Evolutionary conservation across 2,797 vertebrate genomes (phyloP), one percentile per base, ranked within the genome.

Genomic region (Coregonus ussuriensis): DNA sequence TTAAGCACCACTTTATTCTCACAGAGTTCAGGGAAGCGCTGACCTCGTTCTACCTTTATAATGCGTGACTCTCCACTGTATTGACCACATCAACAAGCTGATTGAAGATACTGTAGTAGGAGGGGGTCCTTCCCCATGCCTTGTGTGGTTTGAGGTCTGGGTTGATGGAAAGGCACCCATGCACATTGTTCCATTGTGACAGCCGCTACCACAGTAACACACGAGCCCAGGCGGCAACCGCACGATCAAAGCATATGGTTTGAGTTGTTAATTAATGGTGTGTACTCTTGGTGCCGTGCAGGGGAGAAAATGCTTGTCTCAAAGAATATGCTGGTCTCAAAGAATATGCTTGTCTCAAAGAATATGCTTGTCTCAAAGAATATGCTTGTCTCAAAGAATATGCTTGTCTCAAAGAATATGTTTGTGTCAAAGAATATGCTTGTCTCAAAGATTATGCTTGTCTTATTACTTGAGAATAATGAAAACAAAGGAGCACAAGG

Each of bases 191-290:
- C 81, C 14, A 14, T 82, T 76, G 77, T 35, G 79, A 86, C 86
- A 82, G 80, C 77, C 76, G 69, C 84, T 75, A 71, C 74, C 65
- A 67, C 76, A 54, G 37, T 25, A 16, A 14, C 68, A n/a, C 54
- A 33, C 69, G 18, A 72, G 68, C 29, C 41, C 72, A 71, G 69
- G 54, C 74, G 83, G 83, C 82, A 81, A 70, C 74, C 1, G 18
- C 13, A 68, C 77, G 74, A 83, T 80, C 81, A 72, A 83, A 77
- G 18, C 18, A 51, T 41, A n/a, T 16, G 63, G 29, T 59, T 52
- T 29, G 68, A 59, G 63, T 72, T 74, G 72, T 78, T 87, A 85
- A 90, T 90, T 89, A 92, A 89, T 85, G 79, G 59, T 29, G 75
- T 82, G 80, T 78, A 15, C 71, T 74, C 72, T 79, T 70, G 77